These are phyloP conservation scores for Pteropus alecto DNA, from an alignment of 2,113 vertebrate species.

Conservation along the genomic window DNA sequence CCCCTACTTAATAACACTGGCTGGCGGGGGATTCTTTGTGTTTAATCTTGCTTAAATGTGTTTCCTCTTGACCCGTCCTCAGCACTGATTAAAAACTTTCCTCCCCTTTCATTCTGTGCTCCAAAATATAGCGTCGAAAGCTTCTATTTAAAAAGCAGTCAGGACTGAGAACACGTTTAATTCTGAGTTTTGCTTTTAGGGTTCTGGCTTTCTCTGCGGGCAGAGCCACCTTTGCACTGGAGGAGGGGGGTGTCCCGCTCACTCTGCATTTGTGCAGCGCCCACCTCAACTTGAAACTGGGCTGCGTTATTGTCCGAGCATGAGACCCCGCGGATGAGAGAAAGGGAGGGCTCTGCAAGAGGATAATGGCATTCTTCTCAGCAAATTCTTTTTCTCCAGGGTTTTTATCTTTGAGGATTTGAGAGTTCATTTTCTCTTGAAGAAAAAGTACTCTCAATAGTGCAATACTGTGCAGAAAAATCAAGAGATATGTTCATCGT, in stretches of 20 bases:
- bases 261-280: not conserved
- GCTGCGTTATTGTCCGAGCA: not conserved
- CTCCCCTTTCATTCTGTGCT: not conserved
- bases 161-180: not conserved
- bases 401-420: conserved; percentile 39
- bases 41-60: not conserved
- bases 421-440: conserved; percentile 9
- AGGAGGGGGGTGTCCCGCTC: not conserved
- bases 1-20: not conserved
- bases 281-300: not conserved
- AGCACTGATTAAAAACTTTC: not conserved
- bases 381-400: conserved; percentile 4
- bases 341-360: conserved; percentile 28
- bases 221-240: not conserved
- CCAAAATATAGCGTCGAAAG: not conserved
- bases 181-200: not conserved
- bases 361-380: conserved; percentile 7
- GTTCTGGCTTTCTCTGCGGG: not conserved
- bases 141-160: not conserved
- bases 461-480: not conserved
- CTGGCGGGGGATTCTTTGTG: not conserved
- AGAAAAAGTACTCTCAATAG: not conserved
- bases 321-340: not conserved
- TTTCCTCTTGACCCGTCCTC: not conserved
- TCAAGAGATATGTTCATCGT: not conserved